These are phyloP conservation scores for Lerema accius DNA, from an alignment of 1,140 invertebrate genomes.

Conservation along the genomic window DNA sequence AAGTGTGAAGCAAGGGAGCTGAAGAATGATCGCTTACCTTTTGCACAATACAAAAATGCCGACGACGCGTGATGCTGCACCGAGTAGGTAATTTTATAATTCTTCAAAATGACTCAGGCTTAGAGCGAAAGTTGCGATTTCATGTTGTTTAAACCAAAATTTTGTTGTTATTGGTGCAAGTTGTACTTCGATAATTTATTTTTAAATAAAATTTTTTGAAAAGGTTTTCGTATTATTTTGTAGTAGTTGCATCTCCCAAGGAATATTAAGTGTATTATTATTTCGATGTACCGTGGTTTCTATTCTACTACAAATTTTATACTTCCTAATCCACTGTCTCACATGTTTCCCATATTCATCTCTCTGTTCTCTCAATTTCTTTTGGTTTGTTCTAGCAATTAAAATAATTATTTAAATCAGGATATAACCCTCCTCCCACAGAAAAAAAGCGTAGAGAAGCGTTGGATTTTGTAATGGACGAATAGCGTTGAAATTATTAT, in stretches of 20 bases:
- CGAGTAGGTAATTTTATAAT: conserved; percentile 70
- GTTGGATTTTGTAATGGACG: too few relatives aligned
- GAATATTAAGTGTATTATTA: too few relatives aligned
- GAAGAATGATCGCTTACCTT: conserved; percentile 4
- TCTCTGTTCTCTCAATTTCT: too few relatives aligned
- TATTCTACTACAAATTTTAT: too few relatives aligned
- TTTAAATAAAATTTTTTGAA: conserved; percentile 77
- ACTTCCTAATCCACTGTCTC: too few relatives aligned
- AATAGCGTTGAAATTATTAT: too few relatives aligned
- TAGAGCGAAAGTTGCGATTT: conserved; percentile 73
- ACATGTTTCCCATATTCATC: too few relatives aligned
- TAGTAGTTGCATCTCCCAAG: neutral
- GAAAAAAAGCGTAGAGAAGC: too few relatives aligned
- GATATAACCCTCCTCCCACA: too few relatives aligned
- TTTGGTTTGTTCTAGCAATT: too few relatives aligned
- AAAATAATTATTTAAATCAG: too few relatives aligned
- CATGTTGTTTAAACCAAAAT: conserved; percentile 79
- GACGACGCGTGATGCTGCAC: conserved; percentile 52
- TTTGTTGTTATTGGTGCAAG: conserved; percentile 82
- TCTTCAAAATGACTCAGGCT: conserved; percentile 65
- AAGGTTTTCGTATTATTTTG: conserved; percentile 36
- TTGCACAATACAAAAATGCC: neutral
- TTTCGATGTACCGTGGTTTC: too few relatives aligned
- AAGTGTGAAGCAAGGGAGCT: neutral
- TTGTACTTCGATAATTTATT: conserved; percentile 82